Conservation (phyloP, 2,797 vertebrate genomes). For the Poeciliopsis infans region DNA sequence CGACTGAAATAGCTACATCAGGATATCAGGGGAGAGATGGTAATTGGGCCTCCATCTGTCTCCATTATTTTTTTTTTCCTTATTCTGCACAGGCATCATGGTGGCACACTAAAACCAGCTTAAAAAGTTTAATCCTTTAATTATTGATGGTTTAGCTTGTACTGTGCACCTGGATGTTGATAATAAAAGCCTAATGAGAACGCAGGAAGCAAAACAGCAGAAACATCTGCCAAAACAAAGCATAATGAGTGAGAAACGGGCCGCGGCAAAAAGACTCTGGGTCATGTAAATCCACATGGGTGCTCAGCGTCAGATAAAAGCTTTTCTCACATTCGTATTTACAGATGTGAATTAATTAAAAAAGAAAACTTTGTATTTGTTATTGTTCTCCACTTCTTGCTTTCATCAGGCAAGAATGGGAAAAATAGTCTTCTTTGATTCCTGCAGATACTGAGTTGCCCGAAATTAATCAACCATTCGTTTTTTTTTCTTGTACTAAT, state of each 20-base stretch:
- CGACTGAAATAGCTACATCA: background rate
- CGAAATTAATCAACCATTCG: conserved; percentile 21
- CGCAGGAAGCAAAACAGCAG: conserved; percentile 44
- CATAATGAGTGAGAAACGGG: conserved; percentile 51
- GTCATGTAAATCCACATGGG: conserved; percentile 54
- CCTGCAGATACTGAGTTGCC: conserved; percentile 28
- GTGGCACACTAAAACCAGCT: conserved; percentile 59
- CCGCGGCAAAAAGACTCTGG: conserved; percentile 38
- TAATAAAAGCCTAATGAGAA: conserved; percentile 69
- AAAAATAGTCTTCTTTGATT: conserved; percentile 19
- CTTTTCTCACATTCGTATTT: conserved; percentile 40
- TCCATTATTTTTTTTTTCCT: conserved; percentile 6
- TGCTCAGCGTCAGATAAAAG: conserved; percentile 23
- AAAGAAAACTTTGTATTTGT: background rate
- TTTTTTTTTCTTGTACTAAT: conserved; percentile 28
- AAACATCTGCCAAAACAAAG: conserved; percentile 63
- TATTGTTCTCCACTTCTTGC: conserved; percentile 24
- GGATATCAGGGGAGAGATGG: conserved; percentile 13
- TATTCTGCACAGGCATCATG: conserved; percentile 35
- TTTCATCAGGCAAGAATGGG: conserved; percentile 1
- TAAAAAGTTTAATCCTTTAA: conserved; percentile 73
- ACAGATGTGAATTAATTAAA: conserved; percentile 53
- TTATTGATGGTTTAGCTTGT: conserved; percentile 69
- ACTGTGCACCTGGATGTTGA: conserved; percentile 67
- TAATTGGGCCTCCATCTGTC: conserved; percentile 22